Conservation (phyloP, 2,113 vertebrate genomes). For the Physeter macrocephalus region DNA sequence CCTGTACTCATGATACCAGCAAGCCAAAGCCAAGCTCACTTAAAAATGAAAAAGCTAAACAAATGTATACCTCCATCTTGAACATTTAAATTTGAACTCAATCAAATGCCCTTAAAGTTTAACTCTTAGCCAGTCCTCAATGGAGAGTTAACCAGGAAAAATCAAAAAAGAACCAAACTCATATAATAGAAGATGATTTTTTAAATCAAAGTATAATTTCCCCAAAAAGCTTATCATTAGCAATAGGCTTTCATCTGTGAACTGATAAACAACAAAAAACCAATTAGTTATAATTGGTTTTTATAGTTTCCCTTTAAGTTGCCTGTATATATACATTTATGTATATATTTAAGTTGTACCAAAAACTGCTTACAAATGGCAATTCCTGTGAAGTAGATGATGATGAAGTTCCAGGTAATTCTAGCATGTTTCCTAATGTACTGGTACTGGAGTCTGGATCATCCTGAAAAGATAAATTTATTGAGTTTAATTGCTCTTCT, state of each 20-base stretch:
- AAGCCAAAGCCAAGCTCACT: background rate
- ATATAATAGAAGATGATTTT: background rate
- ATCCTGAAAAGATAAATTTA: slow-evolving; percentile 76
- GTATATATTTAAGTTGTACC: slow-evolving; percentile 71
- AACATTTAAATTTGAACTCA: slow-evolving; percentile 31
- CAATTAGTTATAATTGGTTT: background rate
- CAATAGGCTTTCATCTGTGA: slow-evolving; percentile 29
- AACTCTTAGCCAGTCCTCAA: background rate
- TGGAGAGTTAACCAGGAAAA: slow-evolving; percentile 9
- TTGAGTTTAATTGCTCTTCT: slow-evolving; percentile 72
- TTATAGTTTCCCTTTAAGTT: slow-evolving; percentile 49
- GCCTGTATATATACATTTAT: slow-evolving; percentile 53
- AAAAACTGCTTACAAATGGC: slow-evolving; percentile 82
- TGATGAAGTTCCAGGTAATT: slow-evolving; percentile 75
- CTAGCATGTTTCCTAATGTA: slow-evolving; percentile 77
- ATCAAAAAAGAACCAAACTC: slow-evolving; percentile 21
- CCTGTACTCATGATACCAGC: background rate
- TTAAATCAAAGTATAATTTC: slow-evolving; percentile 40
- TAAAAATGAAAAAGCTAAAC: background rate
- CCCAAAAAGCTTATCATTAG: slow-evolving; percentile 24
- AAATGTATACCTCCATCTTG: background rate
- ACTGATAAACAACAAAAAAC: slow-evolving; percentile 32
- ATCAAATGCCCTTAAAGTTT: background rate
- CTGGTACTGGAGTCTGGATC: slow-evolving; percentile 74
- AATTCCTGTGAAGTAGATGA: slow-evolving; percentile 76